These are phyloP conservation scores for Oceanodroma tethys DNA, from an alignment of 2,113 vertebrate species.

Conservation along the genomic window DNA sequence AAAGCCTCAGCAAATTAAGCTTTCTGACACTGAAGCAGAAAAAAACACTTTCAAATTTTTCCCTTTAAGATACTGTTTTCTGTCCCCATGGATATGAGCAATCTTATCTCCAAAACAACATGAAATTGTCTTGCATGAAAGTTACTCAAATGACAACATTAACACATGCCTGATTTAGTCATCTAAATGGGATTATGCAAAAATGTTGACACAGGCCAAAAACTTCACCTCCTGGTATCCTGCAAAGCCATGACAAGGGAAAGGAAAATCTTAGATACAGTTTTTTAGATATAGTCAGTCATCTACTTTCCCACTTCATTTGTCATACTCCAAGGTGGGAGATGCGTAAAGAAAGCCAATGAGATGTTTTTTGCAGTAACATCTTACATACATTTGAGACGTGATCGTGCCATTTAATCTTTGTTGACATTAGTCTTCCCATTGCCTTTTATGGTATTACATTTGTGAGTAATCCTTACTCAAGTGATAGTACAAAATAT, in stretches of 20 bases:
- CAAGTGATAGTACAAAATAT: not conserved
- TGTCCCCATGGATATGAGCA: not conserved
- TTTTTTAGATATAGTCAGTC: not conserved
- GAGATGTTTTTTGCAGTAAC: not conserved
- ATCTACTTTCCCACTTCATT: not conserved
- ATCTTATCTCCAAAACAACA: not conserved
- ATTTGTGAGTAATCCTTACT: not conserved
- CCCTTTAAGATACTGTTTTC: not conserved
- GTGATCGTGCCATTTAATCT: not conserved
- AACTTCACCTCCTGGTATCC: not conserved
- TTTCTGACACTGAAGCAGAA: not conserved
- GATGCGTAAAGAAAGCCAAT: not conserved
- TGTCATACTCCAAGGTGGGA: not conserved
- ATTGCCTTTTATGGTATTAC: not conserved
- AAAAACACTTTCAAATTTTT: not conserved
- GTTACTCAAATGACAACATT: not conserved
- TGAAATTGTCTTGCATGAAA: not conserved
- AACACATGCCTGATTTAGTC: not conserved
- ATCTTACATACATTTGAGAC: not conserved
- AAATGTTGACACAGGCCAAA: not conserved
- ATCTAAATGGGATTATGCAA: not conserved
- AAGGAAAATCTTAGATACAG: not conserved
- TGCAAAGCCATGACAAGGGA: not conserved
- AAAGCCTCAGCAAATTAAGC: not conserved
- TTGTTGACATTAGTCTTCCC: not conserved